Evolutionary conservation across 2,888 invertebrate species (phyloP).

Genomic region (Pseudolycoriella hygida): DNA sequence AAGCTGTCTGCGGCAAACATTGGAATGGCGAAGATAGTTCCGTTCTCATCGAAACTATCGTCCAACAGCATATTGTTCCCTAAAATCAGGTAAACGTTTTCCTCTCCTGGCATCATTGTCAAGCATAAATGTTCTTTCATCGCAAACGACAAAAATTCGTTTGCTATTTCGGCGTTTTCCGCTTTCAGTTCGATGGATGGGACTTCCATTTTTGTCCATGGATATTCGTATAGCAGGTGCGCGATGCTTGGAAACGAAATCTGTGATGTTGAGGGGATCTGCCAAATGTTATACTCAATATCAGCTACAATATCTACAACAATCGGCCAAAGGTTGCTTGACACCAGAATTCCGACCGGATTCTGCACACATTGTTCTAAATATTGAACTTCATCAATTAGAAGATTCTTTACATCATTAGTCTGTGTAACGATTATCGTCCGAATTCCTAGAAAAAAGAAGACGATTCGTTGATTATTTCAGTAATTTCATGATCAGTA

Average conservation of each 20-base stretch:
- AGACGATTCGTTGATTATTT: too few species aligned
- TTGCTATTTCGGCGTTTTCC: constrained; percentile 21
- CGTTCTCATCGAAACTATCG: constrained; percentile 23
- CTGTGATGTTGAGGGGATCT: constrained; percentile 20
- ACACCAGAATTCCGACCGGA: constrained; percentile 24
- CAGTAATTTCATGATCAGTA: too few species aligned
- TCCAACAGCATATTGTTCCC: too few species aligned
- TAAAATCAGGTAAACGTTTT: too few species aligned
- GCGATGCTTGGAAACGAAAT: constrained; percentile 24
- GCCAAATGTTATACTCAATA: constrained; percentile 27
- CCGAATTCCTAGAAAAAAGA: background rate
- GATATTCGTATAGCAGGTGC: constrained; percentile 26
- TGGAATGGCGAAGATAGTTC: constrained; percentile 25
- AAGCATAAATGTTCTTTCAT: constrained; percentile 25
- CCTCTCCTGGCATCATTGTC: constrained; percentile 16
- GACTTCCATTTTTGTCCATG: constrained; percentile 23
- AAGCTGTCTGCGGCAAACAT: constrained; percentile 20
- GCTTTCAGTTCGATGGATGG: constrained; percentile 27
- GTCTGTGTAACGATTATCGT: background rate
- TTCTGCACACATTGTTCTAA: constrained; percentile 24
- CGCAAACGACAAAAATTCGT: constrained; percentile 26
- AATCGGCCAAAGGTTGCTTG: constrained; percentile 15
- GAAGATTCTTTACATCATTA: constrained; percentile 19
- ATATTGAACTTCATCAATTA: constrained; percentile 26
- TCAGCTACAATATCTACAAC: constrained; percentile 21